Conservation (phyloP, 2,797 vertebrate species). For the Hemibagrus guttatus region DNA sequence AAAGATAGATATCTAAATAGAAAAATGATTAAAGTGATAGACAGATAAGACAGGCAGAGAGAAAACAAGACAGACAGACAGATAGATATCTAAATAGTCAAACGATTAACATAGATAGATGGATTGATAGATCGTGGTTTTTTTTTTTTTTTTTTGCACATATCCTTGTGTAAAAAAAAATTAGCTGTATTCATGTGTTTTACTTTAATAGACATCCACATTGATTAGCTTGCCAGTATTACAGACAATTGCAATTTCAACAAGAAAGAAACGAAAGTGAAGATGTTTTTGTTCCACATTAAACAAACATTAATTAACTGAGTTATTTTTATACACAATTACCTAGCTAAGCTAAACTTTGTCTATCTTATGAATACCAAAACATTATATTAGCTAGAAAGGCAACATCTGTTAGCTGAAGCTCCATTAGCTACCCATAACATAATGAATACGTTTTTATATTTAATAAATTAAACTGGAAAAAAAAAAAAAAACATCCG, state of each 20-base stretch:
- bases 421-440: no score
- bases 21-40: not conserved
- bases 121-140: not conserved
- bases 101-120: not conserved
- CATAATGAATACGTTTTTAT: no score
- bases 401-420: not conserved
- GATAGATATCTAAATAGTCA: not conserved
- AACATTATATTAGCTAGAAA: not conserved
- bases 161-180: not conserved
- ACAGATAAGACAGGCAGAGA: not conserved
- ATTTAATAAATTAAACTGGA: not conserved
- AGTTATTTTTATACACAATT: not conserved
- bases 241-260: not conserved
- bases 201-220: not conserved
- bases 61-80: not conserved
- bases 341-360: not conserved
- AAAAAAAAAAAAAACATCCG: not conserved
- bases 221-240: not conserved
- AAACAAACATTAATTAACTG: not conserved
- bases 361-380: not conserved
- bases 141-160: no score
- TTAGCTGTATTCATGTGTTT: not conserved
- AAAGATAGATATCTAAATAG: not conserved
- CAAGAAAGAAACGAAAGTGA: not conserved
- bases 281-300: no score